Evolutionary conservation across 2,113 vertebrate genomes (phyloP).

Genomic region (Taxidea taxus): DNA sequence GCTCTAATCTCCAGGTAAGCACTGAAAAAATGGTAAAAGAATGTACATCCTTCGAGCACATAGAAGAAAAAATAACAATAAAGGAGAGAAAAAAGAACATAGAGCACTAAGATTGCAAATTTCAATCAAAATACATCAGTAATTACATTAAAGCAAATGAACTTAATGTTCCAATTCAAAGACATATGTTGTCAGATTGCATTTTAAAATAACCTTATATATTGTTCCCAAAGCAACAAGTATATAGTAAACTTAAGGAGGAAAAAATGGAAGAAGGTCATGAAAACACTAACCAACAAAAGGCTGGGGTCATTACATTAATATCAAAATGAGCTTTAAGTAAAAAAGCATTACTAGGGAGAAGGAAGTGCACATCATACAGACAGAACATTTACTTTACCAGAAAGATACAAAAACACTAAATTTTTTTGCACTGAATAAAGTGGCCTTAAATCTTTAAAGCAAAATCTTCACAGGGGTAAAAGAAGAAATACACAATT

Average conservation of each 20-base stretch:
- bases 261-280: not conserved
- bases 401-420: not conserved
- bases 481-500: not conserved
- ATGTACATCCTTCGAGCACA: not conserved
- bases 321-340: not conserved
- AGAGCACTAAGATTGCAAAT: not conserved
- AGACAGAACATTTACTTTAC: not conserved
- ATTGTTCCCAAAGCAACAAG: not conserved
- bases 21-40: not conserved
- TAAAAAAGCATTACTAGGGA: not conserved
- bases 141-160: not conserved
- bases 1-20: not conserved
- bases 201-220: not conserved
- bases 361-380: not conserved
- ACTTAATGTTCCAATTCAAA: not conserved
- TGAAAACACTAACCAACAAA: not conserved
- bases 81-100: not conserved
- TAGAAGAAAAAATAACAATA: not conserved
- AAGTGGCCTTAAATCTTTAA: not conserved
- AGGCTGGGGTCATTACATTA: not conserved
- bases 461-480: not conserved
- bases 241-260: not conserved
- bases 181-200: not conserved
- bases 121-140: not conserved
- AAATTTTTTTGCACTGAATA: not conserved